Base-by-base conservation (phyloP, 2,797 vertebrate species). In the Lagodon rhomboides region DNA sequence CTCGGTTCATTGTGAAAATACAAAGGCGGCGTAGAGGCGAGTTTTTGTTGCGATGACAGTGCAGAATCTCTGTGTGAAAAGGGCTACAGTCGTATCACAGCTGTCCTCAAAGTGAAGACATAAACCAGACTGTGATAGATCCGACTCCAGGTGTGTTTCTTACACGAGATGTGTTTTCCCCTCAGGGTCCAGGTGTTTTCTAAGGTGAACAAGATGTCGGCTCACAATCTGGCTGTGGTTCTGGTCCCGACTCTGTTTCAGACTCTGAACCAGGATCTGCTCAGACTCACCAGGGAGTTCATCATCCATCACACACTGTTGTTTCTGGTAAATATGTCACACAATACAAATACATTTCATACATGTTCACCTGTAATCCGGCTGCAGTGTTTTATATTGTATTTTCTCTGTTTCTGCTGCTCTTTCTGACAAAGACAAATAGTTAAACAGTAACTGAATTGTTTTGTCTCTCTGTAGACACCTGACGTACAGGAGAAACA, bases 221-320 rank as follows among this genome's bases (percentile, higher is more conserved):
- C 93, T 13, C 90, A 95, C 0, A 96, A 95, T 79, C 91, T 96
- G 87, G 94, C 95, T 0, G 43, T 95, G 84, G 93, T 96, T 47
- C 90, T 96, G 47, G 91, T 91, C 6, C 95, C 95, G 0, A 91
- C 91, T 0, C 78, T 96, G 60, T 96, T 96, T 62, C 87, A 93
- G 68, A 68, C 54, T 61, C 12, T 95, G 84, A 95, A 79, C 87
- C 80, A 81, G 12, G 87, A 92, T 38, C 78, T 95, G 84, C 79
- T 94, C 4, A 56, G 77, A 10, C 91, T 96, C 55, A 95, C 91
- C 25, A 84, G 77, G 38, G 95, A 96, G 49, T 93, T 96, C 75
- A 95, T 96, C 85, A 87, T 95, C 54, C 91, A 95, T 72, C 94
- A 95, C 85, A 76, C 76, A 0, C 74, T 91, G 69, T 60, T 96